A percentile compares a stretch with the other conserved stretches of the same genome.
These are phyloP conservation scores for Polydrusus pterygomalis DNA, from an alignment of 2,888 invertebrate species.

Conservation along the genomic window DNA sequence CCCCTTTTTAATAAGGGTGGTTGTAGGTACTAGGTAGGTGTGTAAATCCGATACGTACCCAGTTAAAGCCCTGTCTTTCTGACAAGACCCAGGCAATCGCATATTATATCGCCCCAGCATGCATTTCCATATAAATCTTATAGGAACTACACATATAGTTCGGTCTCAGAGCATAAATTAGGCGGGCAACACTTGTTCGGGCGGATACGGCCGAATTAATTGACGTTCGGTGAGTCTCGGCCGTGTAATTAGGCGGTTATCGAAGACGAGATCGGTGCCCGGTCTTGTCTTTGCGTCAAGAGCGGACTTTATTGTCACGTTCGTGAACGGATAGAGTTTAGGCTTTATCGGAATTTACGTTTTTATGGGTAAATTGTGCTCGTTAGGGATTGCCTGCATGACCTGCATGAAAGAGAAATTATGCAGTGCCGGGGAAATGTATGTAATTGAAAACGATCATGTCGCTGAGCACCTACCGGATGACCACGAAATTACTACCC, in stretches of 20 bases:
- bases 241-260: slow-evolving; percentile 69
- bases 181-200: slow-evolving; percentile 52
- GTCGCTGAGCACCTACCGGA: too few relatives aligned
- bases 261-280: slow-evolving; percentile 53
- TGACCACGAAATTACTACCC: too few relatives aligned
- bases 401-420: slow-evolving; percentile 33
- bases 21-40: too few relatives aligned
- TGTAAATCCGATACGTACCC: slow-evolving; percentile 29
- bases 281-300: slow-evolving; percentile 47
- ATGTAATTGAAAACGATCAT: neutral
- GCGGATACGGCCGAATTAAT: slow-evolving; percentile 64
- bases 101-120: neutral
- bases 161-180: slow-evolving; percentile 51
- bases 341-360: slow-evolving; percentile 50
- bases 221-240: slow-evolving; percentile 69
- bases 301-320: slow-evolving; percentile 54
- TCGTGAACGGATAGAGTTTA: slow-evolving; percentile 36
- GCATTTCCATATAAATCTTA: slow-evolving; percentile 38
- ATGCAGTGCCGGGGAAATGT: slow-evolving; percentile 17
- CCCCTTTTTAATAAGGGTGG: too few relatives aligned
- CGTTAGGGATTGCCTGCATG: slow-evolving; percentile 27
- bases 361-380: slow-evolving; percentile 45
- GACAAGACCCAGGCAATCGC: neutral
- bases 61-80: neutral
- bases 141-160: slow-evolving; percentile 41